These are phyloP conservation scores for Zonitis immaculata DNA, from an alignment of 2,888 invertebrate species.

Conservation along the genomic window DNA sequence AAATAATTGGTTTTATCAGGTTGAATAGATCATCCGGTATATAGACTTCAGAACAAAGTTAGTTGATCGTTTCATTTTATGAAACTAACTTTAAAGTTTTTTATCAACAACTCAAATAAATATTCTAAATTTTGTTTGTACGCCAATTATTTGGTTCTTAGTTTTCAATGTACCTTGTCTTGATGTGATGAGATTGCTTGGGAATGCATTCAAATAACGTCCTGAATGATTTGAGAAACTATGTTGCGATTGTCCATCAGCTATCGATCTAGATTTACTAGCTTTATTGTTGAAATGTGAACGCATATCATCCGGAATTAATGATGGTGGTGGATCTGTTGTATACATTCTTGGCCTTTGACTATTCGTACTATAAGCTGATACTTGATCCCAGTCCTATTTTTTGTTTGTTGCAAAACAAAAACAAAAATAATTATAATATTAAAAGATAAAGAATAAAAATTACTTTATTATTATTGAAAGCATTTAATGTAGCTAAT, in stretches of 20 bases:
- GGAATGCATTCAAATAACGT: constrained; percentile 65
- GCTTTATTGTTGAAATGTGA: constrained; percentile 68
- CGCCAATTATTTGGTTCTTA: no score
- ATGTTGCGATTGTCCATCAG: constrained; percentile 86
- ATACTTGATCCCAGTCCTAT: constrained; percentile 85
- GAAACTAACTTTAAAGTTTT: no score
- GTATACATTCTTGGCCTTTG: constrained; percentile 83
- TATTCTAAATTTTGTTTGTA: no score
- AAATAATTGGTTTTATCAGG: no score
- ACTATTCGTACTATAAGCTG: constrained; percentile 86
- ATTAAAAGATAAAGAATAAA: background rate
- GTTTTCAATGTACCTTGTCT: constrained; percentile 57
- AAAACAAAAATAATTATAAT: constrained; percentile 8
- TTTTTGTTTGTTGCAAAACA: no score
- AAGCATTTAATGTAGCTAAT: constrained; percentile 77
- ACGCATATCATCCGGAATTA: constrained; percentile 66
- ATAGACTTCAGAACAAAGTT: no score
- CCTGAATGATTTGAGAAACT: constrained; percentile 81
- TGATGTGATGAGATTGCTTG: constrained; percentile 71
- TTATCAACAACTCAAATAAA: no score
- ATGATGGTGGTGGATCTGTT: constrained; percentile 58
- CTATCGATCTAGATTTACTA: constrained; percentile 62
- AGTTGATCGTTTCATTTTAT: no score
- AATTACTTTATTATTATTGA: constrained; percentile 73
- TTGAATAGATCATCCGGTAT: no score